Conservation (phyloP, 53 echinoderm and acorn worm genomes). For the Echinometra lucunter region DNA sequence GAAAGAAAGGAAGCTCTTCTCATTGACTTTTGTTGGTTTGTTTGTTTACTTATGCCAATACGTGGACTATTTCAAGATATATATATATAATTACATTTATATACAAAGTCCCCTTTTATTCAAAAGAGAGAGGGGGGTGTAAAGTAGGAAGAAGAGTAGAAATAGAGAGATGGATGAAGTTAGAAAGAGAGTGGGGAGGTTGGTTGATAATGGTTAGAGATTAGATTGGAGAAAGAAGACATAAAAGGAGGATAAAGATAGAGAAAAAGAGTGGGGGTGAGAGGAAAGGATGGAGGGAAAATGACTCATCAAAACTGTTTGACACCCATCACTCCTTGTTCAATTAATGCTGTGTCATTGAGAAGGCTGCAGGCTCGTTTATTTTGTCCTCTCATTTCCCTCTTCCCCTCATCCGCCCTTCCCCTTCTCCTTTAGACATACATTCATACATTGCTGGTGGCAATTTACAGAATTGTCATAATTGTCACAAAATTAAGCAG, state of each 20-base stretch:
- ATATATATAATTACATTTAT: too few relatives aligned
- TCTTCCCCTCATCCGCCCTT: neutral
- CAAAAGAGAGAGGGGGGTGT: neutral
- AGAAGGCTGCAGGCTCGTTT: neutral
- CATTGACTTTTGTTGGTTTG: too few relatives aligned
- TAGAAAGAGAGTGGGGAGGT: neutral
- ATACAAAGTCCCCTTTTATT: too few relatives aligned
- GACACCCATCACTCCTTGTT: slow-evolving; percentile 35
- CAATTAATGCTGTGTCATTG: slow-evolving; percentile 11
- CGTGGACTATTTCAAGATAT: too few relatives aligned
- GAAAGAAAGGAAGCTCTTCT: too few relatives aligned
- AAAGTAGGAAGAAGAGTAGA: neutral
- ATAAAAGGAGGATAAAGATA: neutral
- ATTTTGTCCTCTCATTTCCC: slow-evolving; percentile 6
- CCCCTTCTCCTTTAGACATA: neutral
- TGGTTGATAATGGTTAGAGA: neutral
- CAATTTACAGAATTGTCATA: neutral
- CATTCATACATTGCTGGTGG: neutral
- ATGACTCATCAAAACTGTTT: slow-evolving; percentile 40
- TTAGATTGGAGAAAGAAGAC: neutral
- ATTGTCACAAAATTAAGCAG: neutral
- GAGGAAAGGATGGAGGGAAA: neutral
- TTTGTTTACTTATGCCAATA: too few relatives aligned
- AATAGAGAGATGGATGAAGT: neutral
- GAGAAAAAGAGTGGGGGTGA: neutral